Evolutionary conservation across 2,888 invertebrate genomes (phyloP), one percentile per base, ranked within the genome.

Genomic region (Epistrophe grossulariae): DNA sequence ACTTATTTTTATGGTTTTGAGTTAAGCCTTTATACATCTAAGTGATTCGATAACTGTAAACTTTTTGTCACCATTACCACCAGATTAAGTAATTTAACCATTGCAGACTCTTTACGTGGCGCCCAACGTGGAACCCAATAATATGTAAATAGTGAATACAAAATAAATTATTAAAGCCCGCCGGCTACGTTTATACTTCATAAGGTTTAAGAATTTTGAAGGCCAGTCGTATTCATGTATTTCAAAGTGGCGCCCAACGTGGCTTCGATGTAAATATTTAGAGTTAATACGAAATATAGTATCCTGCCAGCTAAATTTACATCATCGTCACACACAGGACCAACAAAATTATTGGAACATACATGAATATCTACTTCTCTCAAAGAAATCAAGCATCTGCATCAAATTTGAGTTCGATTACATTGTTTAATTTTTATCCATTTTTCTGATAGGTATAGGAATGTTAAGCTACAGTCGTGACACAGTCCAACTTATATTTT

Each of bases 401-500:
- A 13, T 24, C 24, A 13, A 4, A 13, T 15, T 15, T 17, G n/a
- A 60, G 19, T 17, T 19, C 40, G 19, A 40, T 13, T 31, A 17
- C 4, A 19, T 38, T 19, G 19, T 19, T 59, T 6, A 17, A 17
- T 17, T 38, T 59, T 35, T 11, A 17, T n/a, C 17, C 9, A 35
- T 35, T 17, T 17, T 35, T 35, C 24, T 52, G 1, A 24, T 50
- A 19, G 9, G 11, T 52, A 24, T 50, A 19, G 9, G 11, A 24
- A 24, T 7, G 24, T 6, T 19, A 4, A 52, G 11, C 24, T 5
- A 10, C 17, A 35, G 10, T 35, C 59, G 0, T 11, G 57, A 57
- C 72, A 48, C 15, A 38, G 19, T 62, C 59, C 4, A 59, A 57
- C 43, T 60, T 38, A 68, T 64, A 48, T 70, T 79, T 68, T 74